These are phyloP conservation scores for Todiramphus chloris DNA, from an alignment of 2,113 vertebrate genomes.

Conservation along the genomic window DNA sequence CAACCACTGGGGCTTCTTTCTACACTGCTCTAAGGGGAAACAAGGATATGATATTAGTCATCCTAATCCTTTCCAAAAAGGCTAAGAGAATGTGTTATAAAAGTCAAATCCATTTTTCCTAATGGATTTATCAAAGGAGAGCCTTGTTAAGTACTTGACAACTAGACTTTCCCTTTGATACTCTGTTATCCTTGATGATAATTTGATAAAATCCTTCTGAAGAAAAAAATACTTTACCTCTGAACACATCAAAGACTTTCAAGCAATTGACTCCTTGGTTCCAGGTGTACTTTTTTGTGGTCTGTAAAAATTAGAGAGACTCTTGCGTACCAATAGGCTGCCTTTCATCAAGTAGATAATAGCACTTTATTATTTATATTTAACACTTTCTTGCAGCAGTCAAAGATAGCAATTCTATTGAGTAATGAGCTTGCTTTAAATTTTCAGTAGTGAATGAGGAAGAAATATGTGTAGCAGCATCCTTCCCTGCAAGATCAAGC, in stretches of 20 bases:
- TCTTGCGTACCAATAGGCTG: neutral
- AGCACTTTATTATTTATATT: neutral
- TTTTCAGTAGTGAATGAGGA: neutral
- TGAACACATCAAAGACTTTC: neutral
- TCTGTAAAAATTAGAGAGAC: neutral
- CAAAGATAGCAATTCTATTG: neutral
- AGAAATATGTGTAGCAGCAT: neutral
- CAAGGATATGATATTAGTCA: neutral
- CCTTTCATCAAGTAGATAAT: neutral
- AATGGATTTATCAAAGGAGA: neutral
- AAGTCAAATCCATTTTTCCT: neutral
- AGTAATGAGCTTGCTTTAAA: neutral
- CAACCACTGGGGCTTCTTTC: accelerated
- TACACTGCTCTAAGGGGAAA: neutral
- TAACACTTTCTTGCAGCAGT: neutral
- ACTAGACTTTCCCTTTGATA: neutral
- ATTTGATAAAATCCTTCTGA: neutral
- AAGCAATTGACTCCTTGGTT: neutral
- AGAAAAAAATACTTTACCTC: neutral
- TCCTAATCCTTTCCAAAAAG: neutral
- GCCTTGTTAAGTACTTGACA: neutral
- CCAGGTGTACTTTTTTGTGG: neutral
- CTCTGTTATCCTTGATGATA: neutral
- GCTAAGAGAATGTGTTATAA: neutral
- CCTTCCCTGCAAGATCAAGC: neutral